Conservation (phyloP, 2,797 vertebrate genomes). For the Pristis pectinata region DNA sequence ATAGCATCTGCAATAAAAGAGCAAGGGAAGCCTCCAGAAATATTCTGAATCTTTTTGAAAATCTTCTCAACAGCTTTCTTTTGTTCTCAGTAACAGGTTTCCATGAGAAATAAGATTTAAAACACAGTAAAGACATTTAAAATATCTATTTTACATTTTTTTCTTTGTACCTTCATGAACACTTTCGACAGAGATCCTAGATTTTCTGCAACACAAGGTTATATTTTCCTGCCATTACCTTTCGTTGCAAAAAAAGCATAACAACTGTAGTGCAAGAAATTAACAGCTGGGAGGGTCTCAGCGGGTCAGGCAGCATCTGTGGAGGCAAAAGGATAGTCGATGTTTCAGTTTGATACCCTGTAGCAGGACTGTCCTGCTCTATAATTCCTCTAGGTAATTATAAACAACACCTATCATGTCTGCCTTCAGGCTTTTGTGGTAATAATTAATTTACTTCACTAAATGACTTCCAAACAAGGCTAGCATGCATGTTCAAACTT, state of each 20-base stretch:
- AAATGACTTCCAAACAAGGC: not conserved
- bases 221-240: too few species aligned
- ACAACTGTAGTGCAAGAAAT: too few species aligned
- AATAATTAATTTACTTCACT: not conserved
- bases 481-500: not conserved
- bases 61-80: not conserved
- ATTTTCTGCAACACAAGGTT: too few species aligned
- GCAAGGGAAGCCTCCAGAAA: not conserved
- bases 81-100: not conserved
- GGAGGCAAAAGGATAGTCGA: too few species aligned
- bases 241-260: too few species aligned
- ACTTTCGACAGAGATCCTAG: not conserved
- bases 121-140: not conserved
- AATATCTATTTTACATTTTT: not conserved
- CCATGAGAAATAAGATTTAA: not conserved
- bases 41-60: not conserved
- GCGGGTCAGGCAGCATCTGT: too few species aligned
- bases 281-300: too few species aligned
- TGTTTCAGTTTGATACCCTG: not conserved
- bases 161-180: not conserved
- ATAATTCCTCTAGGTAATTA: not conserved
- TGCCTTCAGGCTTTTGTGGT: not conserved
- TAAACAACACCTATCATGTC: not conserved
- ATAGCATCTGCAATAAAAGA: not conserved
- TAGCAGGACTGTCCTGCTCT: not conserved